phyloP scores from a whole-genome alignment of 2,113 vertebrate genomes.

The Dipodomys ordii region DNA sequence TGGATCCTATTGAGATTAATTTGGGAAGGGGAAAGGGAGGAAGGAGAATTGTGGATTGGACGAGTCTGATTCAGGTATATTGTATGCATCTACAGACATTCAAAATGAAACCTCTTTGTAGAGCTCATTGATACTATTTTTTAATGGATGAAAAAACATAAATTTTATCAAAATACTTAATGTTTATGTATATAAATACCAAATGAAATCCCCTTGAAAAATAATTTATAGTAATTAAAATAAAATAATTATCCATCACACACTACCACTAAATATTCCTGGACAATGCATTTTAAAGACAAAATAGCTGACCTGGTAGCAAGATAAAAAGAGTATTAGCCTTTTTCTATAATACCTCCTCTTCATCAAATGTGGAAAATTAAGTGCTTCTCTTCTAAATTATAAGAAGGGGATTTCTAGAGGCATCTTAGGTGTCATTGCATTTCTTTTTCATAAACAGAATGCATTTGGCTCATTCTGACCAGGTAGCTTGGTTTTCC shows the following conservation, averaged over 20 bases:
- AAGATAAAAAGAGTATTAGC: not conserved
- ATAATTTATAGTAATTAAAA: too few species aligned
- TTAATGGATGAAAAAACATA: too few species aligned
- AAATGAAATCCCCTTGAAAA: too few species aligned
- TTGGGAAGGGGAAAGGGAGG: too few species aligned
- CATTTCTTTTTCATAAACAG: not conserved
- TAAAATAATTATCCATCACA: not conserved
- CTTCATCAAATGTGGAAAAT: not conserved
- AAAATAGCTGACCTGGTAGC: not conserved
- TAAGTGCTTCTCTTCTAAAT: not conserved
- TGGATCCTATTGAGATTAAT: too few species aligned
- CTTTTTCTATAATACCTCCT: not conserved
- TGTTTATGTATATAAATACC: too few species aligned
- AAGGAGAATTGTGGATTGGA: too few species aligned
- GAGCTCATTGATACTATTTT: too few species aligned
- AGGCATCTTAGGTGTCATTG: not conserved
- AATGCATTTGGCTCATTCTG: not conserved
- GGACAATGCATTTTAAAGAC: not conserved
- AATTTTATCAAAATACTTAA: too few species aligned
- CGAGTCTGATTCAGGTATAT: too few species aligned
- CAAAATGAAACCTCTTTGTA: too few species aligned
- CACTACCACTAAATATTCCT: not conserved
- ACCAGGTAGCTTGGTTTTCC: not conserved
- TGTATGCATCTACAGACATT: too few species aligned
- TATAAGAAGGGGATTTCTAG: not conserved